Conservation (phyloP, 2,888 invertebrate species). For the Pogonocherus hispidulus region DNA sequence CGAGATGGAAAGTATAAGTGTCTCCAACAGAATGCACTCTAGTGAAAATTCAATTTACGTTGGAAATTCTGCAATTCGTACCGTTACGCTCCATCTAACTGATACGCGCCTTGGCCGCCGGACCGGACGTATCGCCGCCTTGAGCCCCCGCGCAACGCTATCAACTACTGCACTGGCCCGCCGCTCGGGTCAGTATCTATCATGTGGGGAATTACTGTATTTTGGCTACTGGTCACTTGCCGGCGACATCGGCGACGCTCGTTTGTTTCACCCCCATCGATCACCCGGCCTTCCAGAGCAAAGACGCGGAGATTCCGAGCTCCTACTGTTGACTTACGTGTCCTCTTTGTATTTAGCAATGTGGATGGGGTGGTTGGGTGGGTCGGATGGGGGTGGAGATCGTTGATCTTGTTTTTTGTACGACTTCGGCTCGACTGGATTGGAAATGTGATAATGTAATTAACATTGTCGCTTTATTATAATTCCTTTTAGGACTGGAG, state of each 20-base stretch:
- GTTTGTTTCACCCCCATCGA: constrained; percentile 46
- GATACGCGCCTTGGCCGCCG: constrained; percentile 59
- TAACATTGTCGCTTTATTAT: too few species aligned
- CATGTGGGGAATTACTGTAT: constrained; percentile 65
- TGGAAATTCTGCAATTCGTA: constrained; percentile 66
- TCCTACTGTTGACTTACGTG: constrained; percentile 28
- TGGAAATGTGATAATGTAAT: too few species aligned
- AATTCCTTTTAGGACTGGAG: too few species aligned
- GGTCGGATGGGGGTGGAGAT: neutral
- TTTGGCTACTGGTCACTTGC: constrained; percentile 68
- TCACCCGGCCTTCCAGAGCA: constrained; percentile 40
- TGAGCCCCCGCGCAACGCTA: neutral
- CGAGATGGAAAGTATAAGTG: constrained; percentile 61
- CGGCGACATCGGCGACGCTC: constrained; percentile 63
- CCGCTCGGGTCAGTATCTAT: constrained; percentile 59
- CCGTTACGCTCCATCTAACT: constrained; percentile 66
- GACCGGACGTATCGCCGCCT: constrained; percentile 34
- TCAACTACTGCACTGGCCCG: constrained; percentile 27
- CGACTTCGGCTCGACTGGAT: too few species aligned
- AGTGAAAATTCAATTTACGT: constrained; percentile 68
- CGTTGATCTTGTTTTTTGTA: neutral
- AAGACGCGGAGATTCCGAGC: constrained; percentile 18
- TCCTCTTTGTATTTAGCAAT: too few species aligned
- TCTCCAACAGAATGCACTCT: constrained; percentile 62
- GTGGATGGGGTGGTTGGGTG: neutral